Evolutionary conservation across 2,888 invertebrate genomes (phyloP), one percentile per base, ranked within the genome.

Genomic region (Scaptomyza caliginosa): DNA sequence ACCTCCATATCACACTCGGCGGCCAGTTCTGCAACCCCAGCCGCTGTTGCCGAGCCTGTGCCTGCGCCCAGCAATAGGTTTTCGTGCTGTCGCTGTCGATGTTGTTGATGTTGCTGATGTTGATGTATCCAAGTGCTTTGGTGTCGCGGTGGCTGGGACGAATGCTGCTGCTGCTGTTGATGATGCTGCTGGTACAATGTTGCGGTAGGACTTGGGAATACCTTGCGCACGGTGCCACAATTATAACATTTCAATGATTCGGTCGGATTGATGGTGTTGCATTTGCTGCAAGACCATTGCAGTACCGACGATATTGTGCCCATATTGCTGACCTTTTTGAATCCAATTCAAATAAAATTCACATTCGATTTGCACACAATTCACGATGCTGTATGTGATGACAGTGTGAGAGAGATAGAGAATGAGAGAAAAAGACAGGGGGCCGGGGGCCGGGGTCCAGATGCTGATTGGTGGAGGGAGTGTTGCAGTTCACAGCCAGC

Each of bases 291-390:
- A 93, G 96, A 95, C 96, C 96, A 97, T 93, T 97, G 97, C 92
- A 97, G 94, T 93, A 97, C 96, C 92, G 97, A 97, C 93, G 96
- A 96, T 93, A 96, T 96, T 92, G 96, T 96, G 93, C 97, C 97
- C 97, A 97, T 97, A 63, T 76, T 74, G 60, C 55, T 50, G 36
- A 32, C 34, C 42, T 23, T 30, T 40, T 45, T 45, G 26, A 74
- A 51, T 70, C 56, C 34, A 54, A 51, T 68, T 58, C 40, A 55
- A 63, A 38, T 45, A 38, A 65, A 55, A 69, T 69, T 75, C 72
- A 65, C 70, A 74, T 69, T 50, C 70, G 50, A 58, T 49, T 57
- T 51, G 40, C 59, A 74, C 65, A 56, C 70, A 65, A 56, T 57
- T 70, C 70, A 55, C 71, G 40, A 55, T 64, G 74, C 43, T 62